Base-by-base conservation (phyloP, 2,113 vertebrate species). In the Pogona vitticeps region DNA sequence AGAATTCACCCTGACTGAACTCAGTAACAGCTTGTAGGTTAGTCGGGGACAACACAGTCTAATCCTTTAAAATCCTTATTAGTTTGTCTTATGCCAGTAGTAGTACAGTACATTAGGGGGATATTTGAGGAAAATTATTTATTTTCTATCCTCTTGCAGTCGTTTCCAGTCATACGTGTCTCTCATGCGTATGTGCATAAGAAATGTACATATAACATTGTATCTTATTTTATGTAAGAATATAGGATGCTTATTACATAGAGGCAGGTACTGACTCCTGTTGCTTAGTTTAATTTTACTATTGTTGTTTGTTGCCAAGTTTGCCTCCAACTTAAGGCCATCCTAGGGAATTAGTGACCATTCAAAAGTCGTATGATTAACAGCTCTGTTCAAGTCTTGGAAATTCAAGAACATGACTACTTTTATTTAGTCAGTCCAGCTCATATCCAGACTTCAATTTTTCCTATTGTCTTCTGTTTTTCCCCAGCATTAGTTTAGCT, bases 1-100 rank as follows among this genome's bases (percentile, higher is more conserved):
- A 75, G 26, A 38, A 83, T 68, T 93, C 85, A 89, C 93, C 90
- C 81, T 87, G 72, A 68, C 1, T 94, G 92, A 94, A 93, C 93
- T 90, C 88, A 71, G 80, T 73, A 87, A 73, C 36, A 80, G 68
- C 26, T 73, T 79, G 80, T 20, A 59, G 2, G 92, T 83, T 86
- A 90, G 87, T 36, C 85, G 77, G 36, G 82, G 58, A 88, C 46
- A 83, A 89, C 14, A 31, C 80, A 84, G 31, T 20, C 78, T 95
- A 89, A 93, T 94, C 88, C 90, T 79, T 63, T 31, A 72, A 72
- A 86, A 87, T 93, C 79, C 68, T 91, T 58, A 0, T 92, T 88
- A 93, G 88, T 93, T 82, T 86, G 88, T 86, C 90, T 92, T 42
- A 42, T 92, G 82, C 90, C 68, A 75, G 91, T 90, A 89, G 84